These are phyloP conservation scores for Gari tellinella DNA, from an alignment of 2,888 invertebrate genomes.

Conservation along the genomic window DNA sequence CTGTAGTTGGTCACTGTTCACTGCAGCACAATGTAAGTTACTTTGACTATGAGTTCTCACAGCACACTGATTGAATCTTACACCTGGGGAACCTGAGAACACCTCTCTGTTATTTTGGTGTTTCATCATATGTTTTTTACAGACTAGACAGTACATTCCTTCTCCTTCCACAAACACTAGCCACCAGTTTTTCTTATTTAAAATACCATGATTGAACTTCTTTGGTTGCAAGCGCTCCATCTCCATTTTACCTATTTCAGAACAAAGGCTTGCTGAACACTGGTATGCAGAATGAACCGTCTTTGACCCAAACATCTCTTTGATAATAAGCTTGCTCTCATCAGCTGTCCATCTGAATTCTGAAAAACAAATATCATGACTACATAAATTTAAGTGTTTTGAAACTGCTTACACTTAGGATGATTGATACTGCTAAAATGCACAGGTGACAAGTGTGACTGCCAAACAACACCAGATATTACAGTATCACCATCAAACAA, in stretches of 20 bases:
- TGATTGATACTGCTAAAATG: too few relatives aligned
- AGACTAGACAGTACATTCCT: conserved; percentile 31
- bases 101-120: conserved; percentile 21
- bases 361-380: too few relatives aligned
- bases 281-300: too few relatives aligned
- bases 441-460: too few relatives aligned
- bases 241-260: neutral
- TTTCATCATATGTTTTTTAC: conserved; percentile 30
- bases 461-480: too few relatives aligned
- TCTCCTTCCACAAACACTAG: conserved; percentile 21
- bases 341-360: too few relatives aligned
- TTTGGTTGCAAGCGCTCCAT: neutral
- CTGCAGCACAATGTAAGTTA: conserved; percentile 9
- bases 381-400: too few relatives aligned
- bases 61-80: conserved; percentile 24
- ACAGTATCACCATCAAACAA: too few relatives aligned
- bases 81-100: conserved; percentile 19
- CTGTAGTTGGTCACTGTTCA: conserved; percentile 3
- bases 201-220: neutral
- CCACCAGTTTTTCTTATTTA: conserved; percentile 24
- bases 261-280: too few relatives aligned
- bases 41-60: conserved; percentile 12
- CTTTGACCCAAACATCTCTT: too few relatives aligned
- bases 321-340: too few relatives aligned
- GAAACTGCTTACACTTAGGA: too few relatives aligned